A percentile compares a stretch with the other conserved stretches of the same genome.
Conservation (phyloP, 2,888 invertebrate species). For the Blastobasis lacticolella region DNA sequence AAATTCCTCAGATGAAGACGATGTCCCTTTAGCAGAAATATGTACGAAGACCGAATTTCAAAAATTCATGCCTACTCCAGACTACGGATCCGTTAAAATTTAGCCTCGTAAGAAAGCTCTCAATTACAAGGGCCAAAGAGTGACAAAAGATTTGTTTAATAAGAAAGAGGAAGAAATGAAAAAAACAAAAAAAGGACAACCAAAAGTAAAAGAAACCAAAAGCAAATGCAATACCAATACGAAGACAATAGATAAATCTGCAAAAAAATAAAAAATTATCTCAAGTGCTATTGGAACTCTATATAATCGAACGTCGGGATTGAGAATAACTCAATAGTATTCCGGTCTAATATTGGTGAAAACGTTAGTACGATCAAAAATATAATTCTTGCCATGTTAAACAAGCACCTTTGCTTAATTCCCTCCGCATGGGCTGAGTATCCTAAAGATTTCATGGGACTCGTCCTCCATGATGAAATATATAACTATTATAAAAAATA, state of each 20-base stretch:
- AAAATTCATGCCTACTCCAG: conserved; percentile 8
- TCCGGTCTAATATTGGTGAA: too few relatives aligned
- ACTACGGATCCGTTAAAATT: conserved; percentile 4
- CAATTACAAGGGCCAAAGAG: conserved; percentile 8
- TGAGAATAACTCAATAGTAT: too few relatives aligned
- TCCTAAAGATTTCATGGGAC: too few relatives aligned
- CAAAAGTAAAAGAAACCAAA: not conserved
- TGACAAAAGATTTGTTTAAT: conserved; percentile 8
- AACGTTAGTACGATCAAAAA: too few relatives aligned
- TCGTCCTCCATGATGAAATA: too few relatives aligned
- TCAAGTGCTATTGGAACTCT: too few relatives aligned
- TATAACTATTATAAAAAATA: too few relatives aligned
- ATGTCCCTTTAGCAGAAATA: conserved; percentile 3
- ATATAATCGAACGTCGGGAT: too few relatives aligned
- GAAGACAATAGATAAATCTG: not conserved
- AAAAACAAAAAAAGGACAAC: not conserved
- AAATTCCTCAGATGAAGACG: too few relatives aligned
- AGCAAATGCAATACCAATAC: not conserved
- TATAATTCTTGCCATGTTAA: too few relatives aligned
- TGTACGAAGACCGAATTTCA: conserved; percentile 4
- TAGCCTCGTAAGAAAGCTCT: conserved; percentile 6
- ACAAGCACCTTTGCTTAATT: too few relatives aligned
- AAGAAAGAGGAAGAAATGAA: not conserved
- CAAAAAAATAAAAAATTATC: not conserved
- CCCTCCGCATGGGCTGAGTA: too few relatives aligned